A percentile compares a stretch with the other conserved stretches of the same genome.
Evolutionary conservation across 1,140 invertebrate species (phyloP).

Genomic region (Aradophagus sp.): DNA sequence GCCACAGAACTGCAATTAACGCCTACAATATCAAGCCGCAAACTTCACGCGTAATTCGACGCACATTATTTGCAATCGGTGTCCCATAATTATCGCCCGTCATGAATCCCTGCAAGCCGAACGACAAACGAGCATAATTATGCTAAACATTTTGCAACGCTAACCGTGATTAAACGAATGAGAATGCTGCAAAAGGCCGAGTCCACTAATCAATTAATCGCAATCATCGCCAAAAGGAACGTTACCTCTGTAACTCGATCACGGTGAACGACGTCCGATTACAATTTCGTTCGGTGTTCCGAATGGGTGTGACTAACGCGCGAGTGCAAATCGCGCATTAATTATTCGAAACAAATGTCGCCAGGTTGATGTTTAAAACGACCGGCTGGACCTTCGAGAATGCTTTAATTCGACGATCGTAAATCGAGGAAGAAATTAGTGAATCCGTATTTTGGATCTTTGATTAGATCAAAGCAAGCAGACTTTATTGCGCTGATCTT

Average conservation of each 20-base stretch:
- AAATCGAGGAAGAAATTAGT: conserved; percentile 18
- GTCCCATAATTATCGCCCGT: too few species aligned
- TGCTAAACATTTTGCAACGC: not conserved
- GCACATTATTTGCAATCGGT: too few species aligned
- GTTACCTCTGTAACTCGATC: conserved; percentile 24
- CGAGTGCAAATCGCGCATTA: conserved; percentile 19
- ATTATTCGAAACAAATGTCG: conserved; percentile 49
- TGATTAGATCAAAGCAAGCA: conserved; percentile 26
- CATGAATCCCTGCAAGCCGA: too few species aligned
- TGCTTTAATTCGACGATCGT: conserved; percentile 21
- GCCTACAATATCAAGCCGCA: too few species aligned
- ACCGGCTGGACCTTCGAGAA: conserved; percentile 28
- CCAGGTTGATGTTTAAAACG: conserved; percentile 32
- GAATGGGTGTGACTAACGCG: conserved; percentile 15
- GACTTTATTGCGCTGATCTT: conserved; percentile 43
- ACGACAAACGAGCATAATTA: too few species aligned
- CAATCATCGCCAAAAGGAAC: conserved; percentile 20
- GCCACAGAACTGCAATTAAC: too few species aligned
- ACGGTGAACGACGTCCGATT: conserved; percentile 24
- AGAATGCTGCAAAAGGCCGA: conserved; percentile 2
- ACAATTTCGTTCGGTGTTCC: conserved; percentile 12
- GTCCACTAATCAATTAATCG: conserved; percentile 27
- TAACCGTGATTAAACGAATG: conserved; percentile 11
- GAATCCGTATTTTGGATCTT: conserved; percentile 6
- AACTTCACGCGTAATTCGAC: too few species aligned